A percentile compares a stretch with the other conserved stretches of the same genome.
Evolutionary conservation across 2,888 invertebrate genomes (phyloP).

Genomic region (Cephus rjabovi): DNA sequence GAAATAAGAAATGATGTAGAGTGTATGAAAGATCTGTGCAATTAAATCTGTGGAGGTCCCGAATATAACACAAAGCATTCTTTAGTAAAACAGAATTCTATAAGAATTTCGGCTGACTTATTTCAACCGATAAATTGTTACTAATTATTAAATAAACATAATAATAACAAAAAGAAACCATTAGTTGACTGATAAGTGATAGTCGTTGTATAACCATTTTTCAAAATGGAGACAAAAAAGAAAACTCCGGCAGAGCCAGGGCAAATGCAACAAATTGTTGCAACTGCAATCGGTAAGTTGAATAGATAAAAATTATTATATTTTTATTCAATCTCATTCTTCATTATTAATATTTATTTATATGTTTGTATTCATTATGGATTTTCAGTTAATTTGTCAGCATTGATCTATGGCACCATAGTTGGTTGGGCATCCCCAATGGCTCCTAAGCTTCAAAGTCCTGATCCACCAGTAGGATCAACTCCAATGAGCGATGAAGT

Average conservation of each 20-base stretch:
- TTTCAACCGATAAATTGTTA: background rate
- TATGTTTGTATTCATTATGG: background rate
- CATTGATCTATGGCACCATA: conserved; percentile 62
- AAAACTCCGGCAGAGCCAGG: conserved; percentile 36
- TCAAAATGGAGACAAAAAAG: conserved; percentile 23
- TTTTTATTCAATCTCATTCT: background rate
- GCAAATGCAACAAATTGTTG: conserved; percentile 45
- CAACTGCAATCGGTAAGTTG: conserved; percentile 44
- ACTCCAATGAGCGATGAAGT: conserved; percentile 68
- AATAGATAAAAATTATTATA: background rate
- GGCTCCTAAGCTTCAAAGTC: conserved; percentile 64
- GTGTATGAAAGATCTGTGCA: background rate
- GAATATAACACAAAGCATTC: background rate
- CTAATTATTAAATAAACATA: background rate
- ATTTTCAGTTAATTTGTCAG: conserved; percentile 63
- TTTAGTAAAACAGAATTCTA: background rate
- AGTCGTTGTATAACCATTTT: background rate
- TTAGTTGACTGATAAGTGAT: background rate
- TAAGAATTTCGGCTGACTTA: background rate
- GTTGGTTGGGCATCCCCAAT: conserved; percentile 74
- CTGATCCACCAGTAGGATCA: conserved; percentile 64
- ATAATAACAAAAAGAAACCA: background rate
- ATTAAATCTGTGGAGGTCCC: background rate
- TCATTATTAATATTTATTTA: background rate
- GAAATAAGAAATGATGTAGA: background rate